Evolutionary conservation across 1,140 invertebrate genomes (phyloP).

Genomic region (Calliopsis andreniformis): DNA sequence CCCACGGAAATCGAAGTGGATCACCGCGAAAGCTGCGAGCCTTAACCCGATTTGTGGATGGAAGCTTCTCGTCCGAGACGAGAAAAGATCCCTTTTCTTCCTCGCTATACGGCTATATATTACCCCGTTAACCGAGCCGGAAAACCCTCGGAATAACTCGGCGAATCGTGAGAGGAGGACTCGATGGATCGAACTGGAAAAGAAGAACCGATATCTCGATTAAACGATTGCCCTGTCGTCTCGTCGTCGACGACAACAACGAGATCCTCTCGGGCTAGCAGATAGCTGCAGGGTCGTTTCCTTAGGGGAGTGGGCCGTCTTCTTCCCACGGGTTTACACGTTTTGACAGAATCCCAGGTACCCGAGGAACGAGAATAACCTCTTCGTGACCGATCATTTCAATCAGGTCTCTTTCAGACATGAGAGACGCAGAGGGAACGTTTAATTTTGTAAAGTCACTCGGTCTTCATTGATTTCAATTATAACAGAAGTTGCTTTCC

Average conservation of each 20-base stretch:
- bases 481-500: too few relatives aligned
- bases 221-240: slow-evolving; percentile 43
- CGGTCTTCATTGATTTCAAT: not conserved
- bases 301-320: not conserved
- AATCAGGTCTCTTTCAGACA: not conserved
- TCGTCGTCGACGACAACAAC: slow-evolving; percentile 29
- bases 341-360: not conserved
- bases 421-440: not conserved
- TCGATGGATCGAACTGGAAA: slow-evolving; percentile 23
- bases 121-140: slow-evolving; percentile 30
- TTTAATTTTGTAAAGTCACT: not conserved
- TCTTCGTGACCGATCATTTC: not conserved
- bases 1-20: slow-evolving; percentile 51
- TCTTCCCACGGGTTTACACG: slow-evolving; percentile 14
- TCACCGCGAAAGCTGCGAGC: slow-evolving; percentile 39
- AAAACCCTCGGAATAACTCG: slow-evolving; percentile 49
- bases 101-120: slow-evolving; percentile 25
- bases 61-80: slow-evolving; percentile 14
- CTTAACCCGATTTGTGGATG: slow-evolving; percentile 51
- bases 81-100: slow-evolving; percentile 1
- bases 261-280: slow-evolving; percentile 9
- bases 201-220: slow-evolving; percentile 32
- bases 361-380: not conserved
- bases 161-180: slow-evolving; percentile 9
- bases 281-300: not conserved